Base-by-base conservation (phyloP, 2,797 vertebrate genomes). In the Pygocentrus nattereri region DNA sequence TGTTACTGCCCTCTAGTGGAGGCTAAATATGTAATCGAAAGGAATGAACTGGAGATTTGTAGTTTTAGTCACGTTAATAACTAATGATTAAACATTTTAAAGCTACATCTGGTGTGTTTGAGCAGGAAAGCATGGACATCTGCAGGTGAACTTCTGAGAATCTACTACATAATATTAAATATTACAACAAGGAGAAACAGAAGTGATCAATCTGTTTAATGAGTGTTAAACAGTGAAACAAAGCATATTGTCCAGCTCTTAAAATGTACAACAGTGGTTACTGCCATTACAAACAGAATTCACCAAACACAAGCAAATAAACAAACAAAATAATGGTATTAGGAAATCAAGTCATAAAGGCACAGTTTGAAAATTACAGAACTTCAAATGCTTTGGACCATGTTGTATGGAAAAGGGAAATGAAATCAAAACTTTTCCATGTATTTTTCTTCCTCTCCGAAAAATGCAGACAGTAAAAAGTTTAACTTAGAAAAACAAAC, bases 321-420 rank as follows among this genome's bases (percentile, higher is more conserved):
- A 67, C 31, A 65, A 76, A 72, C 23, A 76, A 44, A 49, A 59
- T 56, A 47, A 64, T 25, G 38, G 27, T 18, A 69, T 75, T 62
- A 81, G 34, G 12, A n/a, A 73, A 68, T 67, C 72, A 77, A 72
- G n/a, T 61, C 49, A 59, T 34, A 62, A 76, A 78, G n/a, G 21
- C 58, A 74, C 74, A 82, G 68, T 69, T 21, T 77, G 65, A 70
- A 81, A 73, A 58, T 82, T 13, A 68, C 56, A 44, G 41, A 69
- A 85, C 83, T 79, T 80, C 78, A 81, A 81, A 87, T 76, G 83
- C 56, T 69, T 83, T 70, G 27, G 78, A 87, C 76, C 61, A 67
- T 58, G 80, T 81, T 71, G 67, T 31, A 73, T 58, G 78, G 50
- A 76, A 85, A 81, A 27, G 34, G 58, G 19, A 77, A 69, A 23